Evolutionary conservation across 2,797 vertebrate species (phyloP).

Genomic region (Xyrichtys novacula): DNA sequence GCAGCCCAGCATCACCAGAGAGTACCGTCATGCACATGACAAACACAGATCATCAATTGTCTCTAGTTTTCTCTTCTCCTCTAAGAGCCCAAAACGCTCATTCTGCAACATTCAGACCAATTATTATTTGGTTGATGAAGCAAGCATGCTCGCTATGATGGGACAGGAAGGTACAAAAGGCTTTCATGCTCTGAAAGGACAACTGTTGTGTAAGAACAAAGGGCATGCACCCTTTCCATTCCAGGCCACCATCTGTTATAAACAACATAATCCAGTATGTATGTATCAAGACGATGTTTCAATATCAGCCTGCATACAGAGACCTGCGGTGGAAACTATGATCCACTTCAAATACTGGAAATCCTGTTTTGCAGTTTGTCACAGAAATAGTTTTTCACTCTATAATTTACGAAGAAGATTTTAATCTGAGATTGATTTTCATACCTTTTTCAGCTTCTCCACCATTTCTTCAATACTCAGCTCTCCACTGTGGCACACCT

Average conservation of each 20-base stretch:
- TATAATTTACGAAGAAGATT: not conserved
- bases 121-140: slow-evolving; percentile 45
- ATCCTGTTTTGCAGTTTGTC: not conserved
- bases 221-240: slow-evolving; percentile 25
- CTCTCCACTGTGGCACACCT: slow-evolving; percentile 88
- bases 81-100: slow-evolving; percentile 3
- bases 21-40: not conserved
- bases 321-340: not conserved
- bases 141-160: slow-evolving; percentile 33
- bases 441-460: slow-evolving; percentile 94
- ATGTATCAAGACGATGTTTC: not conserved
- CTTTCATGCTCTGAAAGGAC: slow-evolving; percentile 44
- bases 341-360: not conserved
- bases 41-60: not conserved
- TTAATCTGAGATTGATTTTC: not conserved
- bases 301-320: not conserved
- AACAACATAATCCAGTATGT: slow-evolving; percentile 21
- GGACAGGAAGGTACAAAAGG: slow-evolving; percentile 55
- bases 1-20: not conserved
- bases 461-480: slow-evolving; percentile 94
- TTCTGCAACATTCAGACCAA: not conserved
- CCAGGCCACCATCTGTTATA: slow-evolving; percentile 62
- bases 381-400: no score
- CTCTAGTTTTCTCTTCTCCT: slow-evolving; percentile 19
- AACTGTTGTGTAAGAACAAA: slow-evolving; percentile 69